phyloP scores from a whole-genome alignment of 2,888 invertebrate genomes.

The Drosophila subsilvestris region DNA sequence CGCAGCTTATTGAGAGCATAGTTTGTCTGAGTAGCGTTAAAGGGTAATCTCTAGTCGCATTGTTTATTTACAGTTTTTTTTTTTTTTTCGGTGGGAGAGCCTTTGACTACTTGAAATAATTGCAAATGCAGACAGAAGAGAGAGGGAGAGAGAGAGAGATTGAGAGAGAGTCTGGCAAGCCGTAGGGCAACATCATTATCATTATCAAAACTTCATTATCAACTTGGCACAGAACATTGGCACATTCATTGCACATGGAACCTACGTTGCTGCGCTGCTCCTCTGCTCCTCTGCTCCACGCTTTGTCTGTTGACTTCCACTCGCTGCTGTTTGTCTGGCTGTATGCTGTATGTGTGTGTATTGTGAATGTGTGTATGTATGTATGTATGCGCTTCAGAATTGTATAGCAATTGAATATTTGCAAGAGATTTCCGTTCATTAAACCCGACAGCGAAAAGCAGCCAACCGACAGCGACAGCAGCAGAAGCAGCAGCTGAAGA shows the following conservation, averaged over 20 bases:
- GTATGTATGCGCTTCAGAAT: slow-evolving; percentile 59
- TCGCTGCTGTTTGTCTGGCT: not conserved
- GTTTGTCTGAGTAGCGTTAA: not conserved
- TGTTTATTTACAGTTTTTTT: too few species aligned
- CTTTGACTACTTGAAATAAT: slow-evolving; percentile 68
- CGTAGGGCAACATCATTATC: slow-evolving; percentile 67
- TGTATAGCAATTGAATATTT: slow-evolving; percentile 78
- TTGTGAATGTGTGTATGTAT: slow-evolving; percentile 21
- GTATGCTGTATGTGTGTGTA: not conserved
- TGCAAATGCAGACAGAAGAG: slow-evolving; percentile 32
- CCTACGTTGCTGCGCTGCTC: slow-evolving; percentile 58
- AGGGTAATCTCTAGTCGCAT: not conserved
- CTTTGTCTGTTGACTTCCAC: slow-evolving; percentile 73
- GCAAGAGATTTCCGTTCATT: slow-evolving; percentile 82
- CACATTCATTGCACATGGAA: slow-evolving; percentile 50
- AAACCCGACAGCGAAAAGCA: slow-evolving; percentile 79
- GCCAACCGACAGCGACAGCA: slow-evolving; percentile 29
- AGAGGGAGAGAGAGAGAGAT: slow-evolving; percentile 29
- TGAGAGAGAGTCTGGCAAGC: slow-evolving; percentile 25
- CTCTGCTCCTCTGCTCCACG: slow-evolving; percentile 44
- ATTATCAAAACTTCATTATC: slow-evolving; percentile 58
- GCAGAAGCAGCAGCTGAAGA: slow-evolving; percentile 25
- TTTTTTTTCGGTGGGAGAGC: slow-evolving; percentile 46
- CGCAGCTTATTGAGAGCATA: slow-evolving; percentile 1
- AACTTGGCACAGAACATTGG: slow-evolving; percentile 20